phyloP scores from a whole-genome alignment of 2,113 vertebrate genomes.

The Aepyceros melampus region DNA sequence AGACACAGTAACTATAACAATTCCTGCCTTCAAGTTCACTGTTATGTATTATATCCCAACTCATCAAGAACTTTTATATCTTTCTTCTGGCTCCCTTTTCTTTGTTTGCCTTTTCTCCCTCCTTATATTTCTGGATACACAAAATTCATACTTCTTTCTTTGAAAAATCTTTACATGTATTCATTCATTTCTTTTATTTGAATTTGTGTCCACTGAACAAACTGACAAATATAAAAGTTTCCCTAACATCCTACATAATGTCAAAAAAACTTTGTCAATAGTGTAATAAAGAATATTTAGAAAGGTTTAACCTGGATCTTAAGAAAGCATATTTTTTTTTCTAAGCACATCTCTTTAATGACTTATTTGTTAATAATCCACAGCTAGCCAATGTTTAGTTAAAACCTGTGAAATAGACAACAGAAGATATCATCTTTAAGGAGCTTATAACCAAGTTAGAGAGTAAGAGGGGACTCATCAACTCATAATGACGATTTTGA shows the following conservation, averaged over 20 bases:
- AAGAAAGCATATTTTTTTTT: neutral
- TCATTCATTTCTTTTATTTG: neutral
- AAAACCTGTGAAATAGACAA: neutral
- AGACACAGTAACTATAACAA: neutral
- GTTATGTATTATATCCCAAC: neutral
- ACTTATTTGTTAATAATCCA: neutral
- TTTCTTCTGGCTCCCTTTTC: neutral
- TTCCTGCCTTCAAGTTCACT: neutral
- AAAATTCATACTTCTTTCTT: neutral
- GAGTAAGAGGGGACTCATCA: slow-evolving; percentile 54
- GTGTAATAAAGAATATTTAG: neutral
- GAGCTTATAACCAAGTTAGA: slow-evolving; percentile 28
- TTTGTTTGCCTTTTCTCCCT: neutral
- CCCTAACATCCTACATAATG: neutral
- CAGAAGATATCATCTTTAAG: neutral
- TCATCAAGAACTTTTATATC: neutral
- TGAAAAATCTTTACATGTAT: neutral
- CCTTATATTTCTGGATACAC: neutral
- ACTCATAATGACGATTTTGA: slow-evolving; percentile 53
- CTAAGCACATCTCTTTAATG: neutral
- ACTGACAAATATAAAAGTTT: neutral
- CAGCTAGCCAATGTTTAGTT: neutral
- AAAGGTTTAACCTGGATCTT: neutral
- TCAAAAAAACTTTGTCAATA: neutral
- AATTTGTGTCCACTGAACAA: neutral